Conservation (phyloP, 2,797 vertebrate species). For the Zonotrichia albicollis region DNA sequence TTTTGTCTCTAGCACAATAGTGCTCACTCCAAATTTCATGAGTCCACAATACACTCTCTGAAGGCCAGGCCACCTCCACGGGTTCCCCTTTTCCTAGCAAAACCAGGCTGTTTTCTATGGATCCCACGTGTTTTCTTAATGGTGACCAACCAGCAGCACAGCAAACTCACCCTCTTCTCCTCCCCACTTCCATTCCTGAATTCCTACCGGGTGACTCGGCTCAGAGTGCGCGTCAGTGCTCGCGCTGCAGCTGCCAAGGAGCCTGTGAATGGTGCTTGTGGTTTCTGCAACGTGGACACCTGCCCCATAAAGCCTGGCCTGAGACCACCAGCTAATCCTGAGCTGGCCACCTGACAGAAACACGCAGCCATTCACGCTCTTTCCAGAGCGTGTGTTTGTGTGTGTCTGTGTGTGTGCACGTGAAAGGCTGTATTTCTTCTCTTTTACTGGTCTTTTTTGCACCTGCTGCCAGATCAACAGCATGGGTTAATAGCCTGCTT, state of each 20-base stretch:
- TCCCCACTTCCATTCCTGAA: background rate
- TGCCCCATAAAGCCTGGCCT: constrained; percentile 17
- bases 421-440: background rate
- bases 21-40: background rate
- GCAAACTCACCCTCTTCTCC: background rate
- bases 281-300: background rate
- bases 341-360: background rate
- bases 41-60: background rate
- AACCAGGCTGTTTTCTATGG: background rate
- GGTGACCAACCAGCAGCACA: background rate
- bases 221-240: background rate
- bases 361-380: fast-evolving
- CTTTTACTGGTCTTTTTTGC: constrained; percentile 23
- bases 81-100: background rate
- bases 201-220: background rate
- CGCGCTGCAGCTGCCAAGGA: background rate
- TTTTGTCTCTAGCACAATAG: background rate
- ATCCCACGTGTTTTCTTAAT: background rate
- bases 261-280: background rate
- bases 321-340: constrained; percentile 35
- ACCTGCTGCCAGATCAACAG: constrained; percentile 43
- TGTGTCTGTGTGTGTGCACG: fast-evolving
- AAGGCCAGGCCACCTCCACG: background rate
- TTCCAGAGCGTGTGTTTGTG: background rate
- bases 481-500: background rate